phyloP scores from a whole-genome alignment of 2,888 invertebrate species.

The Nasonia oneida region DNA sequence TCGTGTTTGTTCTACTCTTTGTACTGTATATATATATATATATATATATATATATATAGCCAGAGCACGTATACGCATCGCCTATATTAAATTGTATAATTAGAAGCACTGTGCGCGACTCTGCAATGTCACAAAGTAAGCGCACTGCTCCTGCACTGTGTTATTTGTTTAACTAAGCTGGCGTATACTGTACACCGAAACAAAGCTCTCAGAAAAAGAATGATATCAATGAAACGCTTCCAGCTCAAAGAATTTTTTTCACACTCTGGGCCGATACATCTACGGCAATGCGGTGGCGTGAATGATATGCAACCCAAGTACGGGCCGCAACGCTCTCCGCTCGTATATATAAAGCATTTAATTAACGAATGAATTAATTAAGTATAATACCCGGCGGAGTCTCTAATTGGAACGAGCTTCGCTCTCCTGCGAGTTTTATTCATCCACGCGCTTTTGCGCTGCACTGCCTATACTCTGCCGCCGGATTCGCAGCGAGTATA shows the following conservation, averaged over 20 bases:
- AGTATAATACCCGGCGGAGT: slow-evolving; percentile 50
- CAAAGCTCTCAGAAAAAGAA: neutral
- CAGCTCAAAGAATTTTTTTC: neutral
- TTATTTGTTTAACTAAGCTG: too few relatives aligned
- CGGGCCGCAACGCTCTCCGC: neutral
- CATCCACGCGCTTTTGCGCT: slow-evolving; percentile 34
- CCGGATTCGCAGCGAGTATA: neutral
- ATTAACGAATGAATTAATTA: slow-evolving; percentile 61
- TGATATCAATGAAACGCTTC: neutral
- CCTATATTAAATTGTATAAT: neutral
- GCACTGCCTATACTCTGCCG: neutral
- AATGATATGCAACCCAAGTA: neutral
- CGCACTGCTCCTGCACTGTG: too few relatives aligned
- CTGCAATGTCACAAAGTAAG: neutral
- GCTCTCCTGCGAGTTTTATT: slow-evolving; percentile 51
- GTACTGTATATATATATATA: neutral
- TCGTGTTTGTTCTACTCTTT: neutral
- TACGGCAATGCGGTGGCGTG: neutral
- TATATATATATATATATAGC: neutral
- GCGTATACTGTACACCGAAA: neutral
- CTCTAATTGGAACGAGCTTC: slow-evolving; percentile 56
- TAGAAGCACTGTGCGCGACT: neutral
- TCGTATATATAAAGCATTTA: slow-evolving; percentile 56
- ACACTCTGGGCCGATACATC: neutral
- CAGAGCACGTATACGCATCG: neutral